Evolutionary conservation across 2,797 vertebrate species (phyloP), one percentile per base, ranked within the genome.

Genomic region (Arctocebus calabarensis): DNA sequence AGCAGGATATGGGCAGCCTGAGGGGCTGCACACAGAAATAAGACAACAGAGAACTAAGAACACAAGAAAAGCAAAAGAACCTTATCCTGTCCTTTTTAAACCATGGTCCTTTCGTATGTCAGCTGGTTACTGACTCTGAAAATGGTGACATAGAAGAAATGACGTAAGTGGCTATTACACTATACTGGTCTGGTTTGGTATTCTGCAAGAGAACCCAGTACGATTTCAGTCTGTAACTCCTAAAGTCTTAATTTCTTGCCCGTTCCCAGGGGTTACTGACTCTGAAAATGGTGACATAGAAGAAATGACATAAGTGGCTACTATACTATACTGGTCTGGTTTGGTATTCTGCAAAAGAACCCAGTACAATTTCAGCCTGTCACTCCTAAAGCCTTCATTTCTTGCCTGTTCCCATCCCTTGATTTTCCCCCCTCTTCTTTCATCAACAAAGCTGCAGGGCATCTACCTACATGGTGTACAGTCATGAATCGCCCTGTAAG

Each of bases 321-420:
- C 8, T 45, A 45, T 10, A 10, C 45, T 10, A 9, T 9, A 45
- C 40, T 40, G 40, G 40, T 40, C 40, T 40, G 40, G 40, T 40
- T 40, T 40, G 40, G 40, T 45, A 45, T 25, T 88, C 29, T 29
- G 62, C 61, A 70, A 90, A 78, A 93, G 94, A 84, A n/a, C 7
- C 27, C 20, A 77, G 23, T 23, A 13, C 52, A 29, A 13, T 14
- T 17, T 34, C 32, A 96, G 7, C 73, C 62, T 23, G 0, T 40
- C 37, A 57, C 12, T 64, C 59, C 43, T 43, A 78, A 78, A 37
- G 8, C 62, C 29, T 84, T 45, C 0, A 1, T 74, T 84, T 83
- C 64, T 86, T 71, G 64, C 61, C 19, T 23, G 27, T 75, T 88
- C 19, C 14, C 27, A 0, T 29, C 7, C 13, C 23, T 86, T 45